These are phyloP conservation scores for Chymomyza fuscimana DNA, from an alignment of 2,888 invertebrate genomes.

Conservation along the genomic window DNA sequence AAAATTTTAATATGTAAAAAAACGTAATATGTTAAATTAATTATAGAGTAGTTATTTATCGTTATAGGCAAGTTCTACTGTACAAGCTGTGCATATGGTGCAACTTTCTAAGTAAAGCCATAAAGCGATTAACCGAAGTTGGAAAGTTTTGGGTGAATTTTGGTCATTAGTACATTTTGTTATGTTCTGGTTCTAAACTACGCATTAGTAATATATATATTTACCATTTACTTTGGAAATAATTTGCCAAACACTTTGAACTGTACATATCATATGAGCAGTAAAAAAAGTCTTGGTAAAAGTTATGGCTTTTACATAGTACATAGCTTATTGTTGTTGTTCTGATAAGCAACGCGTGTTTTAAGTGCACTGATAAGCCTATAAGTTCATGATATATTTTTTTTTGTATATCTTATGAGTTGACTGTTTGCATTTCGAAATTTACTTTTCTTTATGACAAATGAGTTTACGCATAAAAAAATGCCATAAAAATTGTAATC, in stretches of 20 bases:
- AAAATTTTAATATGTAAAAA: no score
- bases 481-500: slow-evolving; percentile 33
- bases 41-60: no score
- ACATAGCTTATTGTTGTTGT: slow-evolving; percentile 1
- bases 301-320: slow-evolving; percentile 15
- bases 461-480: slow-evolving; percentile 48
- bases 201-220: neutral
- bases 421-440: slow-evolving; percentile 51
- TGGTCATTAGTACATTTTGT: neutral
- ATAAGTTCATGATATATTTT: slow-evolving; percentile 13
- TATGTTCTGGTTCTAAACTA: neutral
- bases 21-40: no score
- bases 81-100: neutral
- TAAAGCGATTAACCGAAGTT: neutral
- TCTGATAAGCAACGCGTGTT: neutral
- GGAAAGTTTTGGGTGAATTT: neutral
- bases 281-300: slow-evolving; percentile 1
- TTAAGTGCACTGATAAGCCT: neutral
- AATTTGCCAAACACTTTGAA: neutral
- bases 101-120: neutral
- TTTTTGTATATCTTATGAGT: slow-evolving; percentile 32
- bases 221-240: neutral
- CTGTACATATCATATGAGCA: neutral
- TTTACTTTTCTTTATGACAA: slow-evolving; percentile 51
- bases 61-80: neutral